phyloP scores from a whole-genome alignment of 1,140 invertebrate genomes.

The Drosophila bifasciata region DNA sequence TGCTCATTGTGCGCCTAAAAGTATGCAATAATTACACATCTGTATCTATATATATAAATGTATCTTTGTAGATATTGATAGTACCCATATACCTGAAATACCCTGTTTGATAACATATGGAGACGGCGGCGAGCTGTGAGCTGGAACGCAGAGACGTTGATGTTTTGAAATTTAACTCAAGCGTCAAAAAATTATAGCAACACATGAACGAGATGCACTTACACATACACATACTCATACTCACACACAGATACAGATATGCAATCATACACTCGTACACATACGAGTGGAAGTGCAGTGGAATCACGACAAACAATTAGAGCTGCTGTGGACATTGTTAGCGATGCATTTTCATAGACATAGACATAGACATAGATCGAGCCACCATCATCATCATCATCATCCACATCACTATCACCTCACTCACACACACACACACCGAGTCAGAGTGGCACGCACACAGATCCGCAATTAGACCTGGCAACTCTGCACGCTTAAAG shows the following conservation, averaged over 20 bases:
- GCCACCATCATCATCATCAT: slow-evolving; percentile 29
- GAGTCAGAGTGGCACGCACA: slow-evolving; percentile 31
- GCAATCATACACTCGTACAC: slow-evolving; percentile 9
- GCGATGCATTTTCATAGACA: slow-evolving; percentile 74
- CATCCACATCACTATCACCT: slow-evolving; percentile 19
- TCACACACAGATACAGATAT: slow-evolving; percentile 6
- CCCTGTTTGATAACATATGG: slow-evolving; percentile 19
- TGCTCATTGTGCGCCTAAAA: too few relatives aligned
- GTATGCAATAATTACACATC: too few relatives aligned
- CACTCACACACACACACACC: slow-evolving; percentile 16
- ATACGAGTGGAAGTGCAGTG: slow-evolving; percentile 9
- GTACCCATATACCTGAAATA: slow-evolving; percentile 7
- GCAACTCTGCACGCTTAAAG: slow-evolving; percentile 63
- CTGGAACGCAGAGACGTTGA: slow-evolving; percentile 52
- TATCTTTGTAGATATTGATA: too few relatives aligned
- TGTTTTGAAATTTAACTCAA: slow-evolving; percentile 74
- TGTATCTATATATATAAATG: too few relatives aligned
- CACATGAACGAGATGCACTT: slow-evolving; percentile 40
- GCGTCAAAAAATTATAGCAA: slow-evolving; percentile 73
- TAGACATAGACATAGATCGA: slow-evolving; percentile 41
- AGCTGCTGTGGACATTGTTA: slow-evolving; percentile 72
- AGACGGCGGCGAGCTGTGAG: slow-evolving; percentile 41
- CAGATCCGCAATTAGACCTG: slow-evolving; percentile 63
- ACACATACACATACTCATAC: slow-evolving; percentile 12
- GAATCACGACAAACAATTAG: slow-evolving; percentile 71